Evolutionary conservation across 2,888 invertebrate species (phyloP).

Genomic region (Orthosia incerta): DNA sequence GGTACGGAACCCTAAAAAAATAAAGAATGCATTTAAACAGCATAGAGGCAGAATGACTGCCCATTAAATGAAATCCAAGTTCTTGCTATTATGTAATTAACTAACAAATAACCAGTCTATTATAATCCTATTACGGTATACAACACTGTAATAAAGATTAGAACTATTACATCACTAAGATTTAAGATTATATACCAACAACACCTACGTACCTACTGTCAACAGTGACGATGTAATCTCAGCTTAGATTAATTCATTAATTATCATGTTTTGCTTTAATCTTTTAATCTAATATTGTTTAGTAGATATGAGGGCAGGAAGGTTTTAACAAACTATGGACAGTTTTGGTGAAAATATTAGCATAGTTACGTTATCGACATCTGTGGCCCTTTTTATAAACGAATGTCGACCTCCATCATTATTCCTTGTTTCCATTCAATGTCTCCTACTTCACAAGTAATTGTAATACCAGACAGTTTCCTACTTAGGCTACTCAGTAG

Average conservation of each 20-base stretch:
- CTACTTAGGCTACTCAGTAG: no score
- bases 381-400: background rate
- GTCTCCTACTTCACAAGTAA: no score
- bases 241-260: constrained; percentile 33
- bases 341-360: constrained; percentile 35
- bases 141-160: constrained; percentile 14
- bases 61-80: background rate
- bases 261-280: constrained; percentile 22
- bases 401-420: no score
- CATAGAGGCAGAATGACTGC: background rate
- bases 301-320: background rate
- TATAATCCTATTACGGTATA: constrained; percentile 4
- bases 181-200: constrained; percentile 2
- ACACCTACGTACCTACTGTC: background rate
- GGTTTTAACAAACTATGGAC: background rate
- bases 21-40: no score
- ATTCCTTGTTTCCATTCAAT: no score
- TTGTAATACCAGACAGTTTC: no score
- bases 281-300: constrained; percentile 31
- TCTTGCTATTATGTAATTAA: background rate
- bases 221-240: constrained; percentile 13
- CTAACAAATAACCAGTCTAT: background rate
- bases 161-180: constrained; percentile 21
- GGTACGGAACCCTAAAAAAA: no score
- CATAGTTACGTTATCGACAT: constrained; percentile 3